Base-by-base conservation (phyloP, 2,888 invertebrate genomes). In the Acleris laterana region DNA sequence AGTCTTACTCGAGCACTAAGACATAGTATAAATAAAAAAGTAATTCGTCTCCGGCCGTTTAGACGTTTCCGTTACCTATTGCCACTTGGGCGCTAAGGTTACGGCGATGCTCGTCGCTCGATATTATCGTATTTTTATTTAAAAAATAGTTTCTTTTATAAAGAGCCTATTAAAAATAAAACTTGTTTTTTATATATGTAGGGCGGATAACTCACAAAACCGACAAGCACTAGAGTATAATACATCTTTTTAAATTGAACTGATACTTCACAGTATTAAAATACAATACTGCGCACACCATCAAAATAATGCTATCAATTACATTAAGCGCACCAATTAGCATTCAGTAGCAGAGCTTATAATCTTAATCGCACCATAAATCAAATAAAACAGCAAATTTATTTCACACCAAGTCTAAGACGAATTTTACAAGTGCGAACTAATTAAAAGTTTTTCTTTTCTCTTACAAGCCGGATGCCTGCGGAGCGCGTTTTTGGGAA, bases 391-490 rank as follows among this genome's bases (percentile, higher is more conserved):
- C 22, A 49, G 44, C 20, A 5, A 58, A 65, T 65, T 58, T 58
- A 53, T 66, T 61, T 60, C 17, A 66, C 16, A 66, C 56, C 20
- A 20, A 58, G 44, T 60, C 55, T 55, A 20, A 66, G 56, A 66
- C 56, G 49, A 51, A 66, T 73, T 72, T 74, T 71, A 70, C 69
- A 72, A 71, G 70, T 69, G 70, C 58, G 52, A 74, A 76, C 69
- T 74, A 74, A 76, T 74, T 74, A 76, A 75, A 75, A 76, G 70
- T 75, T 74, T 72, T 72, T 72, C 65, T 71, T 64, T 69, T 72
- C 70, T 69, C 70, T 64, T 17, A 51, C 62, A 64, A 69, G 68
- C 70, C 73, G 72, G 72, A 73, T 70, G 74, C 68, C 67, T 71
- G 71, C 56, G 68, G 70, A 73, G 56, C 68, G 69, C 69, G 67